phyloP scores from a whole-genome alignment of 2,797 vertebrate species.

The Threskiornis aethiopicus region DNA sequence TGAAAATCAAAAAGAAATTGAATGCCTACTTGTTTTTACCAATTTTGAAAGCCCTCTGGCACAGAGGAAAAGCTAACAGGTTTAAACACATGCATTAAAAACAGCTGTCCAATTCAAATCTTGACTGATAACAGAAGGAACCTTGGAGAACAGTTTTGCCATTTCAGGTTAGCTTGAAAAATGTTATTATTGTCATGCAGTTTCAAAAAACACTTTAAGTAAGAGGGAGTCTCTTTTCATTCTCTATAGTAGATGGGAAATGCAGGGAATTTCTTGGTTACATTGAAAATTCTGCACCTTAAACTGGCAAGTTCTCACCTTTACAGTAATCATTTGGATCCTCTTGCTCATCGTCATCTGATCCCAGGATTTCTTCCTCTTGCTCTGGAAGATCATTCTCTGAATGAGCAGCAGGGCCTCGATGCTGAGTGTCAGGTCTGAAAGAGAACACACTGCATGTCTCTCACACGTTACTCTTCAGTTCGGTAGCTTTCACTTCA shows the following conservation, averaged over 20 bases:
- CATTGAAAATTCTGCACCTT: neutral
- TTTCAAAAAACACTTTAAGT: neutral
- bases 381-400: slow-evolving; percentile 86
- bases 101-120: neutral
- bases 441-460: slow-evolving; percentile 6
- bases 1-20: neutral
- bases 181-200: neutral
- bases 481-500: neutral
- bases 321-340: slow-evolving; percentile 98
- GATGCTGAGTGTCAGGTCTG: slow-evolving; percentile 89
- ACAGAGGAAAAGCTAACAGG: neutral
- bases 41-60: neutral
- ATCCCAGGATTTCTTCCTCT: slow-evolving; percentile 93
- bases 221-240: neutral
- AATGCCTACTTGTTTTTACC: neutral
- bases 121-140: neutral
- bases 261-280: neutral
- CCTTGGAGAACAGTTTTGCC: neutral
- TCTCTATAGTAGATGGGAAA: neutral
- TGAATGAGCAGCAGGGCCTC: slow-evolving; percentile 82
- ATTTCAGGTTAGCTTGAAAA: neutral
- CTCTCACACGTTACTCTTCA: neutral
- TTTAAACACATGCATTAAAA: neutral
- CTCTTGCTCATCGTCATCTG: slow-evolving; percentile 97
- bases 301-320: slow-evolving; percentile 72